A percentile compares a stretch with the other conserved stretches of the same genome.
Conservation (phyloP, 2,113 vertebrate genomes). For the Dicaeum eximium region DNA sequence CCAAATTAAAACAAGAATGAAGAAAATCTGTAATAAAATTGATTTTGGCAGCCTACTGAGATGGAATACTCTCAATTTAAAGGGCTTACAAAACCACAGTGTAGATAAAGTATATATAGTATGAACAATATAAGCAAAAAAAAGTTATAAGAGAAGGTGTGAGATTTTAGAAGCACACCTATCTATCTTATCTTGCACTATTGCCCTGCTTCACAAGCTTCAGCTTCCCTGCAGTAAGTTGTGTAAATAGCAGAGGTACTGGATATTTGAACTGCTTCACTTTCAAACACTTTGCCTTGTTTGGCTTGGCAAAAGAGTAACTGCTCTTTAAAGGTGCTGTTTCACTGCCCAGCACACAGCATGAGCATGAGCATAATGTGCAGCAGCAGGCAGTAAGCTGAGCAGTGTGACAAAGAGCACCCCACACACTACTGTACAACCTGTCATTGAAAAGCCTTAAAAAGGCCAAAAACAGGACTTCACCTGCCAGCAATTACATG, state of each 20-base stretch:
- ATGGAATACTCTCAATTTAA: neutral
- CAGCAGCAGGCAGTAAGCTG: neutral
- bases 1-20: neutral
- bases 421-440: neutral
- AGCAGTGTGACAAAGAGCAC: neutral
- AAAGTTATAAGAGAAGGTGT: neutral
- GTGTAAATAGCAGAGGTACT: constrained; percentile 32
- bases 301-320: constrained; percentile 9
- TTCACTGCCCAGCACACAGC: neutral
- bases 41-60: neutral
- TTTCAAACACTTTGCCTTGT: constrained; percentile 33
- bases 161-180: neutral
- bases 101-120: neutral
- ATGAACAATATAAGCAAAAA: neutral
- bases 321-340: neutral
- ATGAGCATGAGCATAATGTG: fast-evolving
- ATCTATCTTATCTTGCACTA: neutral
- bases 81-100: neutral
- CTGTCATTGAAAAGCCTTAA: neutral
- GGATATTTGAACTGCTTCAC: constrained; percentile 17
- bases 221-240: neutral
- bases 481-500: neutral
- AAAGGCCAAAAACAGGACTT: neutral
- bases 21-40: neutral
- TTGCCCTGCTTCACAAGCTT: neutral